Base-by-base conservation (phyloP, 2,888 invertebrate species). In the Caenorhabditis sp. region DNA sequence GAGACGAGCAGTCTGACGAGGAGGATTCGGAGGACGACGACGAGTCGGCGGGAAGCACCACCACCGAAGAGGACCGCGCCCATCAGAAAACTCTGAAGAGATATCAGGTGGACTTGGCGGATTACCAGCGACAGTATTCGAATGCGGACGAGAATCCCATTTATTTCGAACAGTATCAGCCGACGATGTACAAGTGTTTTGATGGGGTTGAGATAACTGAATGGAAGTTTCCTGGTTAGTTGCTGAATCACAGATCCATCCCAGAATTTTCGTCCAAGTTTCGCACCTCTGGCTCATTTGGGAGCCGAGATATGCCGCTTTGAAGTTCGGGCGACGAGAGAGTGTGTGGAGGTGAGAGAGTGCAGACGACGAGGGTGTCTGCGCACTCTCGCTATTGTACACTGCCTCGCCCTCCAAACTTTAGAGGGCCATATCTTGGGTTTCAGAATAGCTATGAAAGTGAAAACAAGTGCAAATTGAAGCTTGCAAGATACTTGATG, bases 91-190 rank as follows among this genome's bases (percentile, higher is more conserved):
- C 22, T 22, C 12, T 61, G 35, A 19, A 22, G 14, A 61, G 41
- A 6, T 61, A 38, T 12, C 35, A 38, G 14, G 22, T 61, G 19
- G 59, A 61, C 24, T 38, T 22, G 14, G 59, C 38, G 38, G 59
- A 61, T 10, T 61, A 61, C 59, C 38, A 22, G 38, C 6, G 22
- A 61, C 59, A 61, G 38, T 61, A 38, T 61, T 38, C 59, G 3
- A 8, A 38, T 61, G 59, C 24, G 14, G 49, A 66, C 3, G 49
- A 49, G 35, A 49, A 19, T 7, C 49, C 66, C 1, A 35, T 66
- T 14, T 51, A 28, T 35, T 51, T 19, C 12, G 66, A 66, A 12
- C 19, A 19, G 22, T 66, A 66, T 31, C 28, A 31, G 6, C 19
- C 31, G 35, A 35, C 31, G 0, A 12, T 14, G 44, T 49, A 28